A percentile compares a stretch with the other conserved stretches of the same genome.
These are phyloP conservation scores for Copidosoma aretas DNA, from an alignment of 2,888 invertebrate genomes.

Conservation along the genomic window DNA sequence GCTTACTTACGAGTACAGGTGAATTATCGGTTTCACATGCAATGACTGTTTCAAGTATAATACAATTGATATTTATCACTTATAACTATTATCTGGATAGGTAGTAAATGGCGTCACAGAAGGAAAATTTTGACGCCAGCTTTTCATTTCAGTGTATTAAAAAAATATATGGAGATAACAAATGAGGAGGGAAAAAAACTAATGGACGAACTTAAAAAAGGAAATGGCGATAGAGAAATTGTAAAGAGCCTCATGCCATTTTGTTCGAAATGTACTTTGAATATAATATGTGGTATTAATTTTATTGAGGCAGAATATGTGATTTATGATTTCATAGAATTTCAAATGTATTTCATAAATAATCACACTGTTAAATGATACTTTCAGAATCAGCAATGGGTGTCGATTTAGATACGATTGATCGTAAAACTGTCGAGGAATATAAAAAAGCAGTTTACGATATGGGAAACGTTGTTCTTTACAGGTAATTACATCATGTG, in stretches of 20 bases:
- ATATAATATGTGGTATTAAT: slow-evolving; percentile 41
- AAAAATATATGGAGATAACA: slow-evolving; percentile 39
- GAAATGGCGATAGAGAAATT: slow-evolving; percentile 23
- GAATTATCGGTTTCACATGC: not conserved
- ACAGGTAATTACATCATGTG: slow-evolving; percentile 44
- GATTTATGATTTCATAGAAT: not conserved
- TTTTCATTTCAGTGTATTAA: slow-evolving; percentile 40
- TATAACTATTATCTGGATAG: slow-evolving; percentile 1
- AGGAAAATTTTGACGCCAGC: slow-evolving; percentile 43
- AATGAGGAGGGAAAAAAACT: slow-evolving; percentile 34
- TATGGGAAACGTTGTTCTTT: slow-evolving; percentile 57
- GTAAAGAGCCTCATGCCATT: slow-evolving; percentile 36
- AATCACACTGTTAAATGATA: not conserved
- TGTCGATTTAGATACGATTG: slow-evolving; percentile 35
- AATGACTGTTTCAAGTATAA: not conserved
- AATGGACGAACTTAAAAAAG: slow-evolving; percentile 28
- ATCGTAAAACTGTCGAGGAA: slow-evolving; percentile 59
- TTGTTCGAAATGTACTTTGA: slow-evolving; percentile 39
- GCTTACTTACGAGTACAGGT: slow-evolving; percentile 42
- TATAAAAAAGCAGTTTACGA: slow-evolving; percentile 69
- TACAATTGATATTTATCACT: not conserved
- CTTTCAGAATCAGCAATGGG: slow-evolving; percentile 33
- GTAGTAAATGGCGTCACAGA: slow-evolving; percentile 39
- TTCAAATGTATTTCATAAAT: not conserved
- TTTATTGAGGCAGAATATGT: no score